Conservation (phyloP, 1,140 invertebrate genomes). For the Dermatophagoides farinae region DNA sequence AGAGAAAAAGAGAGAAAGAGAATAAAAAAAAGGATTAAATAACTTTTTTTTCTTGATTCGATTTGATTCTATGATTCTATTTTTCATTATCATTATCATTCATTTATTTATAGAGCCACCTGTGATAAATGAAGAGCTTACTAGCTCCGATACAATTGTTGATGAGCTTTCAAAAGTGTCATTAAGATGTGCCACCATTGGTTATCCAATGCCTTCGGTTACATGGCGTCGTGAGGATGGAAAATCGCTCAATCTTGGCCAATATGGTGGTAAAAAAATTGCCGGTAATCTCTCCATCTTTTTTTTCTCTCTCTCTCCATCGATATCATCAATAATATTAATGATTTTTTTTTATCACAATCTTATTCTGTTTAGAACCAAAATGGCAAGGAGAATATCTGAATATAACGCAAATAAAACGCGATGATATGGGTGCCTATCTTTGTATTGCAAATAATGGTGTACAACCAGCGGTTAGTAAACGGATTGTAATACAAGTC, state of each 20-base stretch:
- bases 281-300: conserved; percentile 15
- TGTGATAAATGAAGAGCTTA: conserved; percentile 42
- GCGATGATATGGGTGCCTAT: conserved; percentile 29
- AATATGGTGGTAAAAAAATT: conserved; percentile 17
- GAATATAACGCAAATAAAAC: conserved; percentile 56
- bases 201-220: conserved; percentile 58
- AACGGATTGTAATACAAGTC: conserved; percentile 47
- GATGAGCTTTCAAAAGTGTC: conserved; percentile 52
- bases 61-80: not conserved
- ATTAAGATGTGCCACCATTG: conserved; percentile 45
- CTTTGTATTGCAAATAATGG: conserved; percentile 56
- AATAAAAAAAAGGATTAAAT: too few species aligned
- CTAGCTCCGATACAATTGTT: conserved; percentile 55
- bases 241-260: conserved; percentile 36
- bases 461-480: conserved; percentile 55
- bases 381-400: conserved; percentile 50
- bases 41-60: not conserved
- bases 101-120: conserved; percentile 28
- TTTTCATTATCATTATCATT: too few species aligned
- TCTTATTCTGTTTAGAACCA: conserved; percentile 6
- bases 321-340: not conserved
- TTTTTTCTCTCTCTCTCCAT: not conserved
- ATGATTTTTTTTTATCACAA: not conserved
- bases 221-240: conserved; percentile 68
- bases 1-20: too few species aligned